Conservation (phyloP, 1,140 invertebrate species). For the Meloidogyne floridensis region DNA sequence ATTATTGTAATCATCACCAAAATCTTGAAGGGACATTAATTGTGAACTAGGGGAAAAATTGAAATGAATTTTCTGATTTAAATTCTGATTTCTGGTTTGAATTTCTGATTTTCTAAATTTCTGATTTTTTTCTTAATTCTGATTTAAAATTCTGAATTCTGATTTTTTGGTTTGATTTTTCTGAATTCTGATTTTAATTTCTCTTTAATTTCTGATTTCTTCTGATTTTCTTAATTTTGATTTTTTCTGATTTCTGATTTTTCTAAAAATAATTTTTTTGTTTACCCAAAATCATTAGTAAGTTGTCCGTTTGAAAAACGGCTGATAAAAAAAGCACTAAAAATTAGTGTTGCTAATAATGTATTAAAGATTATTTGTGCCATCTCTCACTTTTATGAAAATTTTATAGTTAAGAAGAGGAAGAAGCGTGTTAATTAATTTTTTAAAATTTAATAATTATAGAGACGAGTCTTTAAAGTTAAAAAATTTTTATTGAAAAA, state of each 20-base stretch:
- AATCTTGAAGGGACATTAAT: background rate
- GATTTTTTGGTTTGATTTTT: too few species aligned
- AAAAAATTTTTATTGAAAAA: background rate
- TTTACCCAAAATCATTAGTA: conserved; percentile 1
- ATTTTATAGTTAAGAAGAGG: background rate
- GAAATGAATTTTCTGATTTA: too few species aligned
- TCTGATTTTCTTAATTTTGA: too few species aligned
- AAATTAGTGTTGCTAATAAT: background rate
- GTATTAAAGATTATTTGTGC: background rate
- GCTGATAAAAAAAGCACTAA: background rate
- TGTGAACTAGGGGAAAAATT: background rate
- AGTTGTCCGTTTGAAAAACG: conserved; percentile 4
- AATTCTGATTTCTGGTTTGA: too few species aligned
- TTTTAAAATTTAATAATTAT: background rate
- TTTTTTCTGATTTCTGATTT: too few species aligned
- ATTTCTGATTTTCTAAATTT: too few species aligned
- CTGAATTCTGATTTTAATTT: too few species aligned
- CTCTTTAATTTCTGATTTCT: too few species aligned
- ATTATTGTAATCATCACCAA: conserved; percentile 2
- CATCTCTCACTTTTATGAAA: background rate
- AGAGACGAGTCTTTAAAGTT: background rate
- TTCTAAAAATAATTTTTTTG: too few species aligned
- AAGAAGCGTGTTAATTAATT: background rate
- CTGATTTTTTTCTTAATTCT: too few species aligned
- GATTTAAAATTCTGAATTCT: too few species aligned